A percentile compares a stretch with the other conserved stretches of the same genome.
phyloP scores from a whole-genome alignment of 2,888 invertebrate species.

The Pycnomerus fuliginosus region DNA sequence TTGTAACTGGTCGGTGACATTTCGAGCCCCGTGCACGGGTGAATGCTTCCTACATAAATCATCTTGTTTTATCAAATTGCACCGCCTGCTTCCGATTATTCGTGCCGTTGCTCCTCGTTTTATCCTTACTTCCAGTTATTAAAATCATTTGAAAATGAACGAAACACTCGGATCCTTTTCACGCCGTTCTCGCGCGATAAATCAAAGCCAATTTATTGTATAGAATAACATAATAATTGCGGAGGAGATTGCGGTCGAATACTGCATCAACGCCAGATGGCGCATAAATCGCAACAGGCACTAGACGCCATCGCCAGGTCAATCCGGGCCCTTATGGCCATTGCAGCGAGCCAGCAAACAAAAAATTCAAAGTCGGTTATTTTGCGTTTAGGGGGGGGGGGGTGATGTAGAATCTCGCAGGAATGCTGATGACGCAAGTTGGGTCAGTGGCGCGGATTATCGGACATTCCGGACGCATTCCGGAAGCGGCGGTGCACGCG shows the following conservation, averaged over 20 bases:
- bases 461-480: constrained; percentile 48
- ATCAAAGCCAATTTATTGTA: constrained; percentile 34
- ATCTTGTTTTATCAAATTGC: constrained; percentile 44
- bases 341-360: no score
- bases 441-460: constrained; percentile 47
- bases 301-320: constrained; percentile 50
- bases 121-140: no score
- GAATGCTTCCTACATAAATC: constrained; percentile 41
- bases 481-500: constrained; percentile 37
- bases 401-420: constrained; percentile 28
- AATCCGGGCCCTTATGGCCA: constrained; percentile 26
- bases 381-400: not conserved
- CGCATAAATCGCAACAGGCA: constrained; percentile 51
- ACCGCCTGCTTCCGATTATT: constrained; percentile 41
- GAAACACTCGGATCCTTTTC: not conserved
- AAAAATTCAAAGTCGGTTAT: not conserved
- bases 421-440: constrained; percentile 48
- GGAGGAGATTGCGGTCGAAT: constrained; percentile 35
- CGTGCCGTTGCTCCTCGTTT: constrained; percentile 38
- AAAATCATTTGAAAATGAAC: not conserved
- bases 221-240: constrained; percentile 38
- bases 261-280: constrained; percentile 48
- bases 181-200: no score
- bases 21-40: constrained; percentile 17
- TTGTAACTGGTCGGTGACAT: constrained; percentile 24